Evolutionary conservation across 2,113 vertebrate genomes (phyloP).

Genomic region (Spheniscus mendiculus): DNA sequence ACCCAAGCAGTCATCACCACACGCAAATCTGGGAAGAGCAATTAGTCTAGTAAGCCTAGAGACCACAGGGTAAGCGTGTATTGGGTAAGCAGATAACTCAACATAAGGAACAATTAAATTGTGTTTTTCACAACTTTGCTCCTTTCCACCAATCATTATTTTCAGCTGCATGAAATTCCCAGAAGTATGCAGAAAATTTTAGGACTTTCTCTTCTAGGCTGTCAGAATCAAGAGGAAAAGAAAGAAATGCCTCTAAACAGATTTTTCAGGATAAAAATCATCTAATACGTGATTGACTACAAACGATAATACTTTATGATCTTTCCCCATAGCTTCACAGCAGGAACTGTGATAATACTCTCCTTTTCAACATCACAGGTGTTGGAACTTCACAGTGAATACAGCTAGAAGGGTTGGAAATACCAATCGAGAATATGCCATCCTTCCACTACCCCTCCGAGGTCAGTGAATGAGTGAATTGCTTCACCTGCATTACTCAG

Average conservation of each 20-base stretch:
- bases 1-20: not conserved
- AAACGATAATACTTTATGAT: not conserved
- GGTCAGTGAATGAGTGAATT: not conserved
- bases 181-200: not conserved
- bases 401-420: not conserved
- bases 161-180: not conserved
- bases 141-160: not conserved
- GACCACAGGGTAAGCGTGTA: not conserved
- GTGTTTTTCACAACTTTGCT: not conserved
- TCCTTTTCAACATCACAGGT: not conserved
- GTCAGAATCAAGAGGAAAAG: not conserved
- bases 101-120: not conserved
- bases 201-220: not conserved
- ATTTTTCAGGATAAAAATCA: not conserved
- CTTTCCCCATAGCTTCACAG: not conserved
- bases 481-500: not conserved
- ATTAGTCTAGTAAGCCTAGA: not conserved
- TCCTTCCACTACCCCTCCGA: fast-evolving
- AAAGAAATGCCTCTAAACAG: not conserved
- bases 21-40: not conserved
- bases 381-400: not conserved
- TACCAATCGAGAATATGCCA: not conserved
- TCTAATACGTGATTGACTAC: not conserved
- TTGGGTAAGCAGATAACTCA: not conserved
- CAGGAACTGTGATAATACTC: not conserved